These are phyloP conservation scores for Coenobita brevimanus DNA, from an alignment of 1,140 invertebrate genomes.

Conservation along the genomic window DNA sequence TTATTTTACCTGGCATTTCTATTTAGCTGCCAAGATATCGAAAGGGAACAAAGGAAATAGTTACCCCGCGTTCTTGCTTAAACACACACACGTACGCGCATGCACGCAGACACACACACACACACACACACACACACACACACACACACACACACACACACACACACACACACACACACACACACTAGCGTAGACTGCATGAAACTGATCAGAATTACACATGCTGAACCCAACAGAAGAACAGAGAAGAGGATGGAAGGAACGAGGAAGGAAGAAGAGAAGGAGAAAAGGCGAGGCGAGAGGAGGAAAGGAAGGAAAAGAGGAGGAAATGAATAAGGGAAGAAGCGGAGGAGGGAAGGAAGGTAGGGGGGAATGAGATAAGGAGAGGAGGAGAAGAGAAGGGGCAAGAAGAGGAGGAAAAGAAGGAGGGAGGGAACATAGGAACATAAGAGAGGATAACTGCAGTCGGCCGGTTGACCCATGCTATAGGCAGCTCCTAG, in stretches of 20 bases:
- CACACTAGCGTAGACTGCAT: neutral
- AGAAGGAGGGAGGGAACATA: neutral
- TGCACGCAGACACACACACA: constrained; percentile 3
- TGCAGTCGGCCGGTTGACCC: too few species aligned
- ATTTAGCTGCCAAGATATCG: too few species aligned
- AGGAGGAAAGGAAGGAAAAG: neutral
- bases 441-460: too few species aligned
- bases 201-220: neutral
- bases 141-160: neutral
- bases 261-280: neutral
- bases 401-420: neutral
- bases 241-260: neutral
- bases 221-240: neutral
- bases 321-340: neutral
- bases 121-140: neutral
- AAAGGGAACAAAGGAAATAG: too few species aligned
- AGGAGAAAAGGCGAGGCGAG: neutral
- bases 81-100: too few species aligned
- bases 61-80: too few species aligned
- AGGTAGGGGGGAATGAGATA: neutral
- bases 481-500: too few species aligned
- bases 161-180: constrained; percentile 5
- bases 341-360: neutral
- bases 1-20: too few species aligned
- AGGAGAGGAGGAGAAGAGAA: neutral